A percentile compares a stretch with the other conserved stretches of the same genome.
These are phyloP conservation scores for Spodoptera litura DNA, from an alignment of 1,140 invertebrate genomes.

Conservation along the genomic window DNA sequence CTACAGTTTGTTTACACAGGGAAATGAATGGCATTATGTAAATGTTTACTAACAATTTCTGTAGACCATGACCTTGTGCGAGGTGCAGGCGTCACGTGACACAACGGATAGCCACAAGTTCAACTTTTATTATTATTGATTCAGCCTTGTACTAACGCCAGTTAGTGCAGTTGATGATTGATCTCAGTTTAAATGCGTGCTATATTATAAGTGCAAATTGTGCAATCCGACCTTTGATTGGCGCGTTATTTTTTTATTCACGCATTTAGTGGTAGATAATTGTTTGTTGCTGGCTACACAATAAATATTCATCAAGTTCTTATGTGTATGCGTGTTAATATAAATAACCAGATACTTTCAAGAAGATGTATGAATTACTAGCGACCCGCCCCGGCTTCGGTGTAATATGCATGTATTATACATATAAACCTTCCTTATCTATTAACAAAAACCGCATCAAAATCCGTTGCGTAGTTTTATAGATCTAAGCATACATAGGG, in stretches of 20 bases:
- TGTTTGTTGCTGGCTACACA: not conserved
- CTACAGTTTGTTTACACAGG: no score
- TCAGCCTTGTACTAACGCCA: slow-evolving; percentile 52
- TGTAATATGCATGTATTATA: no score
- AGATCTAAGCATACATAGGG: no score
- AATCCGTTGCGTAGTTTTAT: no score
- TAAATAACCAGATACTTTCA: no score
- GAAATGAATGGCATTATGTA: slow-evolving; percentile 3
- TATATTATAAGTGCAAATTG: not conserved
- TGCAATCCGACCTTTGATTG: slow-evolving; percentile 23
- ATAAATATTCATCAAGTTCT: no score
- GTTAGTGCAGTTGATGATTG: slow-evolving; percentile 36
- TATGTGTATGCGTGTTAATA: no score
- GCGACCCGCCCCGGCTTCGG: no score
- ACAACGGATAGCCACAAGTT: slow-evolving; percentile 59
- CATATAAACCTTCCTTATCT: no score
- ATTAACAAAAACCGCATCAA: no score
- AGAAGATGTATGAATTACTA: no score
- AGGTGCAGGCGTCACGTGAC: slow-evolving; percentile 14
- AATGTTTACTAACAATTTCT: slow-evolving; percentile 39
- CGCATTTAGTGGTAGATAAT: not conserved
- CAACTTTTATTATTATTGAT: slow-evolving; percentile 67
- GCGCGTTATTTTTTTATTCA: not conserved
- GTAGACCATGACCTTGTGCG: slow-evolving; percentile 52
- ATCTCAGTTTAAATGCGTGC: slow-evolving; percentile 35